Percentiles rank a stretch among this genome's conserved stretches.
These are phyloP conservation scores for Tachycineta bicolor DNA, from an alignment of 2,113 vertebrate species.

Conservation along the genomic window DNA sequence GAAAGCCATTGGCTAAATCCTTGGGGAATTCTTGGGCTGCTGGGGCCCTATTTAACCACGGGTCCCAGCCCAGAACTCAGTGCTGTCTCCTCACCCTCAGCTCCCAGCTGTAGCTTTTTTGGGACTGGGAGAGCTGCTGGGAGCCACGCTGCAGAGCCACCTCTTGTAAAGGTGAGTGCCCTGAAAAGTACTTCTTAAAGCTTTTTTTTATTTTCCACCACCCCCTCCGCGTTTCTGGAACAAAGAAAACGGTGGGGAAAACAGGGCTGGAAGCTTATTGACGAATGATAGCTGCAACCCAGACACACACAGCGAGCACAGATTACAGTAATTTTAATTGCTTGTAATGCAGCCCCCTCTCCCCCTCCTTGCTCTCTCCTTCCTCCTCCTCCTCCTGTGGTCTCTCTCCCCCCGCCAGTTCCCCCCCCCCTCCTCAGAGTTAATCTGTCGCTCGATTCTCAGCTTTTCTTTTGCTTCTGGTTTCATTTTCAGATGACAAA, in stretches of 20 bases:
- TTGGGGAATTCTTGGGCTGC: not conserved
- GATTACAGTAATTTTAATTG: conserved; percentile 73
- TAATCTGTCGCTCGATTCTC: conserved; percentile 82
- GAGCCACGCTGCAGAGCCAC: not conserved
- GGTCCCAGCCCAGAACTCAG: not conserved
- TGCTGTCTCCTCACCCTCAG: no score
- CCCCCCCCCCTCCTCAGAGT: not conserved
- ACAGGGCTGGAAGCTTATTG: not conserved
- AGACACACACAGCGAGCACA: not conserved
- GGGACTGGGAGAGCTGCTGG: not conserved
- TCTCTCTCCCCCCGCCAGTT: not conserved
- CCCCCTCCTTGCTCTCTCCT: not conserved
- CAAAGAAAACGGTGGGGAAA: conserved; percentile 18
- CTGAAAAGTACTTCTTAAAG: conserved; percentile 2
- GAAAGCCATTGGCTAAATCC: rapidly evolving
- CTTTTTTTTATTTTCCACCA: not conserved
- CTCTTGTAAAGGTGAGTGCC: not conserved
- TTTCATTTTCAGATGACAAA: conserved; percentile 91
- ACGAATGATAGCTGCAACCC: conserved; percentile 6
- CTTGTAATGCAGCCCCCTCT: conserved; percentile 68
- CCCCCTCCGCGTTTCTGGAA: not conserved
- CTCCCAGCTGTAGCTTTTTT: not conserved
- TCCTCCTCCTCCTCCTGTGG: not conserved
- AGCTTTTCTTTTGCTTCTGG: conserved; percentile 86
- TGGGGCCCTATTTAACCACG: rapidly evolving